These are phyloP conservation scores for Fulica atra DNA, from an alignment of 2,113 vertebrate genomes.

Conservation along the genomic window DNA sequence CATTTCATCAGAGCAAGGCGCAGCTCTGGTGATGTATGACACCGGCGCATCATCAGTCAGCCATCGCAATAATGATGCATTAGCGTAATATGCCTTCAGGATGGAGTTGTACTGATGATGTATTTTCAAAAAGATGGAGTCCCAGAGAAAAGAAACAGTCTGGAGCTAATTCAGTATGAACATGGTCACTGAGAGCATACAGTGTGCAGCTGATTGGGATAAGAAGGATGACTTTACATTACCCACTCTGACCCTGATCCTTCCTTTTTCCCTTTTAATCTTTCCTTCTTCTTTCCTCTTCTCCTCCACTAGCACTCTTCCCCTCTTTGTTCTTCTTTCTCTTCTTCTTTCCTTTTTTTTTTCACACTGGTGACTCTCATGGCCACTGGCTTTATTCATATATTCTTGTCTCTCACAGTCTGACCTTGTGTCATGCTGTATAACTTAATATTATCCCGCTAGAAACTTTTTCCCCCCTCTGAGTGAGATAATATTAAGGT, in stretches of 20 bases:
- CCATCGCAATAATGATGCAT: slow-evolving; percentile 69
- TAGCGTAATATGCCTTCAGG: slow-evolving; percentile 70
- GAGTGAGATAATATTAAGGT: slow-evolving; percentile 73
- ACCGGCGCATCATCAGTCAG: slow-evolving; percentile 56
- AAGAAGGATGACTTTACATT: slow-evolving; percentile 36
- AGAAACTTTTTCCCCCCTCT: slow-evolving; percentile 65
- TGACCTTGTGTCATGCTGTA: slow-evolving; percentile 73
- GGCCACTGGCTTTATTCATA: slow-evolving; percentile 76
- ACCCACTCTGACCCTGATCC: slow-evolving; percentile 26
- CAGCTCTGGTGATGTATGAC: slow-evolving; percentile 64
- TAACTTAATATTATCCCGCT: slow-evolving; percentile 75
- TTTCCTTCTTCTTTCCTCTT: not conserved
- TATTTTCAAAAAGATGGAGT: slow-evolving; percentile 61
- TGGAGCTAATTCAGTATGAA: slow-evolving; percentile 44
- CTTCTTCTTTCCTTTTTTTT: not conserved
- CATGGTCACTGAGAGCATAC: not conserved
- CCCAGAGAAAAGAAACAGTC: slow-evolving; percentile 53
- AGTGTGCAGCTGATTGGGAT: slow-evolving; percentile 10
- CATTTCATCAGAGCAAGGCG: slow-evolving; percentile 20
- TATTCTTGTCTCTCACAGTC: slow-evolving; percentile 71
- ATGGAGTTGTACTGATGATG: slow-evolving; percentile 65
- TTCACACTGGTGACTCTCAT: slow-evolving; percentile 56
- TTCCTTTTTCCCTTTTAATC: slow-evolving; percentile 40
- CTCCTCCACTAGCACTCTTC: not conserved
- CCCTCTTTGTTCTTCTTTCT: not conserved